Evolutionary conservation across 1,140 invertebrate species (phyloP).

Genomic region (Trichogramma pretiosum): DNA sequence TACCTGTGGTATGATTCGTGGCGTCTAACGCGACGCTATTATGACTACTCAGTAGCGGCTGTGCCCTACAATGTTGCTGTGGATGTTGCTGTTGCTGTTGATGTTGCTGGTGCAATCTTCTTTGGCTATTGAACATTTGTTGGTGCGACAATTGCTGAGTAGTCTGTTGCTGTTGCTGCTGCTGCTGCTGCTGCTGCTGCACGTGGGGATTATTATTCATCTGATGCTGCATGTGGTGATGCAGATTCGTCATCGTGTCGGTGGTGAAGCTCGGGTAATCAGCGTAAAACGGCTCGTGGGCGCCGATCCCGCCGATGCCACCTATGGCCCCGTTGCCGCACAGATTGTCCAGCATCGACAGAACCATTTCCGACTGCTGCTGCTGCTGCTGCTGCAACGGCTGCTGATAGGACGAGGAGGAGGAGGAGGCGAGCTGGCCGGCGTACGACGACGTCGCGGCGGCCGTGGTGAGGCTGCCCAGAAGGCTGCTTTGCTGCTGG

Average conservation of each 20-base stretch:
- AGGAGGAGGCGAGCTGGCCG: constrained; percentile 20
- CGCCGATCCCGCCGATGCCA: constrained; percentile 33
- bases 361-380: constrained; percentile 38
- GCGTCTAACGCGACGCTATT: constrained; percentile 32
- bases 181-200: constrained; percentile 22
- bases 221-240: constrained; percentile 24
- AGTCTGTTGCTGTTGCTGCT: constrained; percentile 3
- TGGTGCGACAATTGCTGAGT: no score
- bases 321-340: no score
- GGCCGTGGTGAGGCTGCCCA: no score
- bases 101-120: constrained; percentile 2
- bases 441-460: no score
- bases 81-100: constrained; percentile 10
- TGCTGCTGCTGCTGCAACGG: no score
- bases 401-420: constrained; percentile 18
- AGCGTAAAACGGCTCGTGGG: constrained; percentile 42
- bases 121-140: no score
- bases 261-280: constrained; percentile 42
- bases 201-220: constrained; percentile 15
- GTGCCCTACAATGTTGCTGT: constrained; percentile 9
- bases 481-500: no score
- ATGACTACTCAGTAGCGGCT: no score
- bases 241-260: constrained; percentile 27
- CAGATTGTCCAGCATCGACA: constrained; percentile 42
- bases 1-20: constrained; percentile 45